Evolutionary conservation across 2,113 vertebrate genomes (phyloP).

Genomic region (Daphoenositta chrysoptera): DNA sequence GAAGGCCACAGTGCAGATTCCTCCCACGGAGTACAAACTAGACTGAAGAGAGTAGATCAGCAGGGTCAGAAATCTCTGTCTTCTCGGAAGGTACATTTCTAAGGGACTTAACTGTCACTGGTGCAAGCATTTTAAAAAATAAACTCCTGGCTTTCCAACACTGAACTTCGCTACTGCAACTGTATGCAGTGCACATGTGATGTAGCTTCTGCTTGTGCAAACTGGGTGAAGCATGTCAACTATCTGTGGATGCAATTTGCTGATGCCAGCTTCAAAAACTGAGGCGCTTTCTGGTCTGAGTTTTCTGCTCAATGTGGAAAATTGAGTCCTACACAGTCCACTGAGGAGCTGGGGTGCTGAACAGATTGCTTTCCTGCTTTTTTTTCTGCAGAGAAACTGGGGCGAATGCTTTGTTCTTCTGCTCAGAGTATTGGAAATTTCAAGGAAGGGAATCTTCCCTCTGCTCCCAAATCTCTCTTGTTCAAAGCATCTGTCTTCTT

Average conservation of each 20-base stretch:
- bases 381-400: not conserved
- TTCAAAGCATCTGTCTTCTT: not conserved
- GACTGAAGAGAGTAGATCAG: not conserved
- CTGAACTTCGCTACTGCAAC: not conserved
- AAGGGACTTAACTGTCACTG: not conserved
- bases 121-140: not conserved
- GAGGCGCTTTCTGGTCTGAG: not conserved
- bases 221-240: not conserved
- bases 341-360: not conserved
- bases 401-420: not conserved
- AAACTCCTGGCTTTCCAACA: rapidly evolving
- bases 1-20: not conserved
- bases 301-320: not conserved
- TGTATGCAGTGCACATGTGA: not conserved
- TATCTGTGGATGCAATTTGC: not conserved
- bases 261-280: not conserved
- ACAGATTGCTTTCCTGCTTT: not conserved
- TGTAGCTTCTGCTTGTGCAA: not conserved
- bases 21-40: not conserved
- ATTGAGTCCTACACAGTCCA: not conserved
- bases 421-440: not conserved
- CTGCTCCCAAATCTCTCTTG: not conserved
- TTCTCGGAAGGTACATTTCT: not conserved
- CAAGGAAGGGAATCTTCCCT: not conserved
- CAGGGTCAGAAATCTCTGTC: not conserved